Base-by-base conservation (phyloP, 2,888 invertebrate genomes). In the Leptopilina syphax region DNA sequence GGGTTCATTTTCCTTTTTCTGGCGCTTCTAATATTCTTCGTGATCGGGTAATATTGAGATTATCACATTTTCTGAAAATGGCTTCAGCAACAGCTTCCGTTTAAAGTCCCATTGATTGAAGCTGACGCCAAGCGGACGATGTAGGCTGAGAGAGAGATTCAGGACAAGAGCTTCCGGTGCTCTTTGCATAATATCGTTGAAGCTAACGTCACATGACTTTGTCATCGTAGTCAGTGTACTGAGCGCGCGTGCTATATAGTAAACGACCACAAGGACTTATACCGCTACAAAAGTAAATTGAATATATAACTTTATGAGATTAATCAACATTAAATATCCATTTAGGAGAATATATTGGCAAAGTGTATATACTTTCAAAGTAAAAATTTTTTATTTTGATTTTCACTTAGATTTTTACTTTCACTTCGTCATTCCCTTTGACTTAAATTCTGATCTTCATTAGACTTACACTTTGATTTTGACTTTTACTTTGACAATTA, bases 21-120 rank as follows among this genome's bases (percentile, higher is more conserved):
- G 10, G 13, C n/a, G 18, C 18, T 41, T 67, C 24, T 68, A 68
- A 47, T 68, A 50, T 24, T 68, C 24, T 67, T 44, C 44, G 47
- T 68, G 50, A 68, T 68, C 12, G 47, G 47, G 67, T 67, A 70
- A 57, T 70, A 34, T 54, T 27, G 13, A 70, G 80, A 83, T 83
- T 83, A 81, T 81, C 78, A 73, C 82, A 85, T 83, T 84, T 86
- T 85, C 83, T 83, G 77, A 81, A 84, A 85, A 82, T 82, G 81
- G 81, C 77, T 85, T 79, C 54, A 80, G 81, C 78, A 82, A 79
- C 85, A 76, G 79, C 85, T 85, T 85, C 85, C 85, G 83, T 86
- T 86, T 85, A 86, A 82, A 84, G 85, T 81, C 79, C 76, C 81
- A 86, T 86, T 85, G 86, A 86, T 86, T 85, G 83, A 34, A 41